Conservation (phyloP, 2,113 vertebrate species). For the Bungarus multicinctus region DNA sequence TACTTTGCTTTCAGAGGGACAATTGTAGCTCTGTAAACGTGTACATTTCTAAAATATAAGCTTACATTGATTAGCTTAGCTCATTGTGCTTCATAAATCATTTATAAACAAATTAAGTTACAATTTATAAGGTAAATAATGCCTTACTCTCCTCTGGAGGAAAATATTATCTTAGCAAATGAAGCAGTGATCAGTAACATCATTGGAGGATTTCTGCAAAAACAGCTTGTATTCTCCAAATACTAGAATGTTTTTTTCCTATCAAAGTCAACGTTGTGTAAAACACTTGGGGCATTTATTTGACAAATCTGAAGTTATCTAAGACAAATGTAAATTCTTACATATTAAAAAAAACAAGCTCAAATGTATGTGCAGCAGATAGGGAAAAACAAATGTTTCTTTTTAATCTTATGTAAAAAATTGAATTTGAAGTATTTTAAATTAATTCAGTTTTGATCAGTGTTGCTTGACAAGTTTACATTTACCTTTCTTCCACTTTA, state of each 20-base stretch:
- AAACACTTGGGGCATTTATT: not conserved
- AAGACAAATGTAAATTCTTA: not conserved
- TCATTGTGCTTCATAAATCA: not conserved
- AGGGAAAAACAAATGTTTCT: not conserved
- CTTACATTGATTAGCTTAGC: slow-evolving; percentile 16
- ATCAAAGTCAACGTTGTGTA: not conserved
- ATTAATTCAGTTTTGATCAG: not conserved
- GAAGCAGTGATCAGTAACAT: slow-evolving; percentile 7
- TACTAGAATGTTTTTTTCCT: slow-evolving; percentile 46
- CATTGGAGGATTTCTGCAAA: not conserved
- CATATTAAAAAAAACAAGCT: not conserved
- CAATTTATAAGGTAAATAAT: slow-evolving; percentile 5
- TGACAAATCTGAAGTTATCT: not conserved
- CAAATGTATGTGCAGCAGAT: not conserved
- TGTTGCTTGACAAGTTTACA: not conserved
- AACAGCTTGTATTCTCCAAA: slow-evolving; percentile 5
- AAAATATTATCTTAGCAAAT: slow-evolving; percentile 11
- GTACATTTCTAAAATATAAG: slow-evolving; percentile 1
- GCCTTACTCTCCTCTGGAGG: slow-evolving; percentile 33
- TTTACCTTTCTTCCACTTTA: not conserved
- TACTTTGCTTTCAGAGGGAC: not conserved
- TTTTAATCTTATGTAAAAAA: slow-evolving; percentile 16
- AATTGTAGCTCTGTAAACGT: not conserved
- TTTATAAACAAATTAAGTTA: not conserved
- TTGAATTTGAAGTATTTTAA: not conserved